Evolutionary conservation across 2,888 invertebrate genomes (phyloP).

Genomic region (Phymatocera aterrima): DNA sequence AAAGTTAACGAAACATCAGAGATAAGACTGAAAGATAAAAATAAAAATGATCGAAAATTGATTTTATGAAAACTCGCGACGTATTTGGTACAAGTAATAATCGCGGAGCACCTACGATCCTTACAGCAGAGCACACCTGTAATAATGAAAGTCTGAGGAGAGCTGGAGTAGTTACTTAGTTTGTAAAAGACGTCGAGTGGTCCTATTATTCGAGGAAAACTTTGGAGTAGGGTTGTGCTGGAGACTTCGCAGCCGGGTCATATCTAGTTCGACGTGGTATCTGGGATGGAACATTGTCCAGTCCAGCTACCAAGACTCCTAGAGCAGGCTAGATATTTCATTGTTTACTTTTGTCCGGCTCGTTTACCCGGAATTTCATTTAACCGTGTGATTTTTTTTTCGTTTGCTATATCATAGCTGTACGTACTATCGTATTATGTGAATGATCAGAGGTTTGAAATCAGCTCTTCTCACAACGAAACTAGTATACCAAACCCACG

Average conservation of each 20-base stretch:
- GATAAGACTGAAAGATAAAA: neutral
- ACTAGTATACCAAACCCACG: neutral
- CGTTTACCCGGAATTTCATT: constrained; percentile 2
- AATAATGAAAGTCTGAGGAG: constrained; percentile 37
- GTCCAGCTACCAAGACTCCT: too few species aligned
- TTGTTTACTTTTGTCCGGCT: constrained; percentile 28
- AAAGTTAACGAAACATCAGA: too few species aligned
- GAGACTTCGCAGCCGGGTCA: constrained; percentile 46
- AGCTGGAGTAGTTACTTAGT: neutral
- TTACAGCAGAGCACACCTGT: neutral
- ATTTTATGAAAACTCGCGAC: neutral
- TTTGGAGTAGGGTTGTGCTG: neutral
- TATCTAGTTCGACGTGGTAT: constrained; percentile 63
- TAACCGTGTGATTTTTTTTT: constrained; percentile 8
- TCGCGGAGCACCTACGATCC: constrained; percentile 20
- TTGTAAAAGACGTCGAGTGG: constrained; percentile 26
- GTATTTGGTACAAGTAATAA: neutral
- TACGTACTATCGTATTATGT: too few species aligned
- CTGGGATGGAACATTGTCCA: constrained; percentile 57
- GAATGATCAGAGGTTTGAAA: too few species aligned
- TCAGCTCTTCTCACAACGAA: neutral
- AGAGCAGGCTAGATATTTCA: neutral
- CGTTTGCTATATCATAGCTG: too few species aligned
- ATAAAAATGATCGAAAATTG: neutral
- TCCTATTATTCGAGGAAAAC: constrained; percentile 28